Evolutionary conservation across 53 echinoderm and acorn worm species (phyloP).

Genomic region (Arbacia lixula): DNA sequence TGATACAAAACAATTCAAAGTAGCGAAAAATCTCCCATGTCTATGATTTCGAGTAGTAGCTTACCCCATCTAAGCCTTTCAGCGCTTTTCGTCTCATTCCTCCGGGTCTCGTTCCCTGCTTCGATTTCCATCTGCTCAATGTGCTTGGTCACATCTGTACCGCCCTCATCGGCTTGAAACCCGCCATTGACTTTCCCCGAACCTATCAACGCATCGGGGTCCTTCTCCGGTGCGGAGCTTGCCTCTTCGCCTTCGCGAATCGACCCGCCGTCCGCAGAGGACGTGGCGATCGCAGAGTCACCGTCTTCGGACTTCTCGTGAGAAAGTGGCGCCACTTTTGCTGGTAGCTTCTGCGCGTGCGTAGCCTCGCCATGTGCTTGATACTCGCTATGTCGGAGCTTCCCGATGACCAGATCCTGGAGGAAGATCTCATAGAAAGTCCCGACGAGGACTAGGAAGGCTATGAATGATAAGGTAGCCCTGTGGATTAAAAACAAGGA

Average conservation of each 20-base stretch:
- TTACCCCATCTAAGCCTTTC: too few species aligned
- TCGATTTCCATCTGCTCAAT: not conserved
- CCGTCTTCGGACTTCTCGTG: not conserved
- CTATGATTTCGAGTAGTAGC: too few species aligned
- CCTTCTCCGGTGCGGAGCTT: not conserved
- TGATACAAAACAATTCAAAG: too few species aligned
- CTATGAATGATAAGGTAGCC: conserved; percentile 4
- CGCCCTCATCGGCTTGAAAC: not conserved
- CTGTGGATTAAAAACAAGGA: not conserved
- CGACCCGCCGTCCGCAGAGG: conserved; percentile 1
- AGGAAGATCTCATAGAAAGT: conserved; percentile 23
- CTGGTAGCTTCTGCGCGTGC: not conserved
- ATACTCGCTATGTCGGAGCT: not conserved
- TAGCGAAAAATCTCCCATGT: too few species aligned
- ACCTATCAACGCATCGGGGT: not conserved
- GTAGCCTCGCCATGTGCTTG: not conserved
- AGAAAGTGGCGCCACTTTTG: not conserved
- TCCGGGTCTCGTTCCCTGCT: not conserved
- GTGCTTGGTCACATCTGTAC: not conserved
- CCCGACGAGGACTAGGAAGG: conserved; percentile 7
- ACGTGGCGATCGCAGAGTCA: not conserved
- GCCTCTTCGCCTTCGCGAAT: not conserved
- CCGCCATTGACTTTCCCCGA: conserved; percentile 9
- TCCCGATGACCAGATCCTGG: not conserved
- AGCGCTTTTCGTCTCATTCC: not conserved